phyloP scores from a whole-genome alignment of 2,797 vertebrate species.

The Luscinia megarhynchos region DNA sequence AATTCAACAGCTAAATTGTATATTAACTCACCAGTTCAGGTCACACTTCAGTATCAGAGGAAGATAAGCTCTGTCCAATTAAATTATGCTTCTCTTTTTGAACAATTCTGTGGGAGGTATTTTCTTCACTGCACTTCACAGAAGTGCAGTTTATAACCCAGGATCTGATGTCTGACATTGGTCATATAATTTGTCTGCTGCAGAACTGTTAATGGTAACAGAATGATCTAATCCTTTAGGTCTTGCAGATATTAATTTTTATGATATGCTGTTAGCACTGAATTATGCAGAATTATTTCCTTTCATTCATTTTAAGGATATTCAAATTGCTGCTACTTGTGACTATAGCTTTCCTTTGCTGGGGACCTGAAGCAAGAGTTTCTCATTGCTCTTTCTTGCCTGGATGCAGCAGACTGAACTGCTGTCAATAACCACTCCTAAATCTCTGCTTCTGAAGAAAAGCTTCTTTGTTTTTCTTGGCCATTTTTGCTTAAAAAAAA shows the following conservation, averaged over 20 bases:
- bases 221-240: constrained; percentile 17
- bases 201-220: constrained; percentile 23
- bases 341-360: background rate
- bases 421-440: background rate
- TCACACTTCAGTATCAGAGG: background rate
- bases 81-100: background rate
- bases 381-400: background rate
- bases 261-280: background rate
- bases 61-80: background rate
- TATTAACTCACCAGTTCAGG: background rate
- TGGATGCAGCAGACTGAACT: background rate
- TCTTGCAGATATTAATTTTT: constrained; percentile 7
- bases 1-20: background rate
- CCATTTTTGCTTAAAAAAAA: background rate
- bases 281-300: constrained; percentile 25
- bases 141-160: constrained; percentile 24
- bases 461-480: background rate
- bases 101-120: background rate
- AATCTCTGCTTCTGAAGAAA: background rate
- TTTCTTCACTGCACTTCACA: constrained; percentile 20
- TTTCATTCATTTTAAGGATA: background rate
- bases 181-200: constrained; percentile 12
- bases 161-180: background rate
- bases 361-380: background rate
- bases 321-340: background rate